Conservation (phyloP, 2,113 vertebrate genomes). For the Nipponia nippon region DNA sequence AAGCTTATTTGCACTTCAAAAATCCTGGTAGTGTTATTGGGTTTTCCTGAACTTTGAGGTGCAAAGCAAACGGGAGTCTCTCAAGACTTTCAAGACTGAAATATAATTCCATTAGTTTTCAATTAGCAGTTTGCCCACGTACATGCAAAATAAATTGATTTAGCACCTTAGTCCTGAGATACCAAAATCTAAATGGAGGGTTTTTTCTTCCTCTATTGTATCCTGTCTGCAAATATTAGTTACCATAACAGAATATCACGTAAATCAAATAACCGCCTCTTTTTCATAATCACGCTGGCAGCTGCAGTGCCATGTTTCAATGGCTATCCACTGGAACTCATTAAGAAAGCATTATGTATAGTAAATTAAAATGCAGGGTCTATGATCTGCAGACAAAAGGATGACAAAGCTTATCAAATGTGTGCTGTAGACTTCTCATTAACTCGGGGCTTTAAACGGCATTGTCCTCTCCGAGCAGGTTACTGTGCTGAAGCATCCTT, state of each 20-base stretch:
- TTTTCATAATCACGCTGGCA: conserved; percentile 60
- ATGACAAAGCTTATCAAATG: conserved; percentile 78
- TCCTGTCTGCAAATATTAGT: conserved; percentile 72
- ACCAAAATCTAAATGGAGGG: conserved; percentile 39
- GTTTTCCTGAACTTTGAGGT: conserved; percentile 65
- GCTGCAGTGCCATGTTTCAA: conserved; percentile 74
- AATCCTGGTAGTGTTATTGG: conserved; percentile 46
- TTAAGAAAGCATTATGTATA: conserved; percentile 80
- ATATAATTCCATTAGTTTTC: conserved; percentile 68
- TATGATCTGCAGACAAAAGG: conserved; percentile 78
- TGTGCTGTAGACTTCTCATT: conserved; percentile 75
- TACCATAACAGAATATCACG: conserved; percentile 69
- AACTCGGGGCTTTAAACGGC: conserved; percentile 57
- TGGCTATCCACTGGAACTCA: conserved; percentile 76
- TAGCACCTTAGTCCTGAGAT: conserved; percentile 69
- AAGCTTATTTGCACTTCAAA: conserved; percentile 63
- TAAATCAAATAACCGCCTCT: conserved; percentile 75
- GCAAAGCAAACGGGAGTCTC: conserved; percentile 53
- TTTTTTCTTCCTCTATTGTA: conserved; percentile 57
- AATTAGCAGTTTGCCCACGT: conserved; percentile 75
- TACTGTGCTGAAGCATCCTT: background rate
- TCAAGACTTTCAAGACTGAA: conserved; percentile 45
- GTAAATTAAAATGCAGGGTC: conserved; percentile 80
- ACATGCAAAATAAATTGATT: conserved; percentile 73
- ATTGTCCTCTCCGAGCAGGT: conserved; percentile 64